Conservation (phyloP, 2,888 invertebrate genomes). For the Spodoptera exigua region DNA sequence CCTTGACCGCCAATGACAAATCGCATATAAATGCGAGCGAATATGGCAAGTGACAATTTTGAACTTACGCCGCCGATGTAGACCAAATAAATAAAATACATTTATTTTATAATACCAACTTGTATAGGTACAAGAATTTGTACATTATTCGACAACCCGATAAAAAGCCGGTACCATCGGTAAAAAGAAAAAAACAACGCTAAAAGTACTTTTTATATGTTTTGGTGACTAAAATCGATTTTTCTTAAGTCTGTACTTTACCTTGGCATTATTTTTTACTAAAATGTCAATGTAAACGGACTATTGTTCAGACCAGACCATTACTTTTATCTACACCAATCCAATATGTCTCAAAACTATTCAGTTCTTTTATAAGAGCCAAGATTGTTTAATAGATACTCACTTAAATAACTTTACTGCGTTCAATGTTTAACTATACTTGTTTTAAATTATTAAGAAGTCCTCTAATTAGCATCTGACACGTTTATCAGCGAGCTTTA, state of each 20-base stretch:
- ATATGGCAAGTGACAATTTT: conserved; percentile 52
- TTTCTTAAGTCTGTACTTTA: not conserved
- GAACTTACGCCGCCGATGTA: conserved; percentile 50
- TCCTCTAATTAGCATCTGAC: conserved; percentile 46
- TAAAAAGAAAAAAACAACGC: not conserved
- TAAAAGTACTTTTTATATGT: not conserved
- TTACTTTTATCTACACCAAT: no score
- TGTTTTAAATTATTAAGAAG: conserved; percentile 38
- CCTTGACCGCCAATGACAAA: conserved; percentile 41
- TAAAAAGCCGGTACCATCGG: not conserved
- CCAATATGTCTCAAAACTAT: no score
- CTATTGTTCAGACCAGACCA: no score
- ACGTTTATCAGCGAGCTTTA: conserved; percentile 52
- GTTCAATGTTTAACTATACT: conserved; percentile 16
- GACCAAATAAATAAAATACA: conserved; percentile 35
- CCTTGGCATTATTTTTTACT: not conserved
- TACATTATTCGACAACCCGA: conserved; percentile 2
- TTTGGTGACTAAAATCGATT: no score
- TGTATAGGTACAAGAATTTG: conserved; percentile 5
- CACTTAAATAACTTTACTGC: conserved; percentile 24
- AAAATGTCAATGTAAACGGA: no score
- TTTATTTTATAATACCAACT: conserved; percentile 15
- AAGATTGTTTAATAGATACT: conserved; percentile 1
- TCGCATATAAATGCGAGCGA: conserved; percentile 40
- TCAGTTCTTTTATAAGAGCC: conserved; percentile 15